These are phyloP conservation scores for Oxystoma pomonae DNA, from an alignment of 2,888 invertebrate genomes.

Conservation along the genomic window DNA sequence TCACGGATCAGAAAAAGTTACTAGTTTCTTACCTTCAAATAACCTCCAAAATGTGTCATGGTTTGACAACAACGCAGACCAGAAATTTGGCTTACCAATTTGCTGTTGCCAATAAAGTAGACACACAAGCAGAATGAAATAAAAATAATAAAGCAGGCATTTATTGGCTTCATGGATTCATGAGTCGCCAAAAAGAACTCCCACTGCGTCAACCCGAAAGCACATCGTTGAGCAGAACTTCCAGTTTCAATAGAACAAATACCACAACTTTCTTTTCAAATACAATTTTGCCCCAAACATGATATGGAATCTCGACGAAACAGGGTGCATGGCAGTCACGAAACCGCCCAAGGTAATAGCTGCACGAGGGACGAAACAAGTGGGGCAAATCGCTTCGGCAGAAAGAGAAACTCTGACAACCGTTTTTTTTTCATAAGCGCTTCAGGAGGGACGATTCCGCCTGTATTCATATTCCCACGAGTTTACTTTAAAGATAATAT, in stretches of 20 bases:
- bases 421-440: too few species aligned
- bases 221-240: too few species aligned
- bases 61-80: constrained; percentile 13
- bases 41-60: constrained; percentile 17
- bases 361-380: constrained; percentile 17
- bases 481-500: constrained; percentile 19
- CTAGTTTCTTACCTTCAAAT: constrained; percentile 14
- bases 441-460: too few species aligned
- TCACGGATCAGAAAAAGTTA: constrained; percentile 11
- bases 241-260: too few species aligned
- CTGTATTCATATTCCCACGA: constrained; percentile 16
- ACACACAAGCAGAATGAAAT: constrained; percentile 9
- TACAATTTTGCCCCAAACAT: constrained; percentile 18
- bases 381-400: constrained; percentile 13
- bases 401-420: constrained; percentile 16
- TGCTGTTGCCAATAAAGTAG: constrained; percentile 12
- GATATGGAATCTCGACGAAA: constrained; percentile 17
- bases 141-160: constrained; percentile 13
- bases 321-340: constrained; percentile 20
- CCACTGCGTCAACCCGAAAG: constrained; percentile 12
- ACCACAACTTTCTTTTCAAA: constrained; percentile 3
- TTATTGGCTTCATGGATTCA: constrained; percentile 17
- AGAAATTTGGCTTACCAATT: constrained; percentile 16
- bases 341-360: constrained; percentile 23
- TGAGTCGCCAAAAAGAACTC: constrained; percentile 13